Evolutionary conservation across 2,888 invertebrate species (phyloP).

Genomic region (Meloe dianella): DNA sequence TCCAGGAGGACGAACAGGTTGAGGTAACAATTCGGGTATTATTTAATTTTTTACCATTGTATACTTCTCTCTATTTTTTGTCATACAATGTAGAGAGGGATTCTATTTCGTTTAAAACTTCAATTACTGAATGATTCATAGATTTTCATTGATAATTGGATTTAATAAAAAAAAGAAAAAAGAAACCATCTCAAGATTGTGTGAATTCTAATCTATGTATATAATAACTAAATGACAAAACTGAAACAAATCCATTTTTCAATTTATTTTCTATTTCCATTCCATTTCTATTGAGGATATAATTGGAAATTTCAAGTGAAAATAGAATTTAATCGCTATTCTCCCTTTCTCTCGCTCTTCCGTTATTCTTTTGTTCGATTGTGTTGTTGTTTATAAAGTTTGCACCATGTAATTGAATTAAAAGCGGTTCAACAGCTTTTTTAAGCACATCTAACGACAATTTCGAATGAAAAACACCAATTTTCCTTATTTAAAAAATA

Average conservation of each 20-base stretch:
- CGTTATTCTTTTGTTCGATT: neutral
- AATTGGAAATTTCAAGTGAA: neutral
- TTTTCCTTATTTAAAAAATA: neutral
- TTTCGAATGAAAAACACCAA: neutral
- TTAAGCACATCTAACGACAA: neutral
- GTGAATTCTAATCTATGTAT: too few species aligned
- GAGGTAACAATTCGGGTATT: too few species aligned
- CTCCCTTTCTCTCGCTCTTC: neutral
- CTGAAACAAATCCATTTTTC: neutral
- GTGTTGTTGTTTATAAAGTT: neutral
- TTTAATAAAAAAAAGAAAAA: too few species aligned
- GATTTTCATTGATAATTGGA: too few species aligned
- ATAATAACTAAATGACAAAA: too few species aligned
- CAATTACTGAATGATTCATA: too few species aligned
- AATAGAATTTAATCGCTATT: constrained; percentile 6
- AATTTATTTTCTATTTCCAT: neutral
- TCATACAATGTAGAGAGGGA: too few species aligned
- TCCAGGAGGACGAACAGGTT: too few species aligned
- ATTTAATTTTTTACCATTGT: too few species aligned
- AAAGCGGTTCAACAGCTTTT: neutral
- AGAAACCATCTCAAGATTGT: too few species aligned
- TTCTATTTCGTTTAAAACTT: too few species aligned
- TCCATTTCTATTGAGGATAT: neutral
- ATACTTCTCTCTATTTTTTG: too few species aligned
- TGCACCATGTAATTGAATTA: neutral